Conservation (phyloP, 2,888 invertebrate species). For the Synergus laeviventris region DNA sequence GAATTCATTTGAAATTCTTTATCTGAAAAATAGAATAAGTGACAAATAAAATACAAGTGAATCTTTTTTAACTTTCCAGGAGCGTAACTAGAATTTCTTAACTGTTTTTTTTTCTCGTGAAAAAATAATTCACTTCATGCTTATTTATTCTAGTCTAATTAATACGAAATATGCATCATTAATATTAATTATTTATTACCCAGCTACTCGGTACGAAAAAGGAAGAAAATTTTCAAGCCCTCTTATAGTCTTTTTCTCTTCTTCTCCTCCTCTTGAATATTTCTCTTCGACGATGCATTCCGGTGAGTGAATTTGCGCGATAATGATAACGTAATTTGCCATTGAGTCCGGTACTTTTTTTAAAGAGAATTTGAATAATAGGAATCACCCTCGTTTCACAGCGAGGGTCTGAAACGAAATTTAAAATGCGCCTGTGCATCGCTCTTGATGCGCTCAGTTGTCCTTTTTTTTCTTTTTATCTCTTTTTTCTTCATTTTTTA, state of each 20-base stretch:
- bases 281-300: constrained; percentile 30
- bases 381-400: constrained; percentile 33
- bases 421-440: constrained; percentile 40
- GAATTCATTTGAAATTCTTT: constrained; percentile 25
- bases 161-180: constrained; percentile 11
- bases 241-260: not conserved
- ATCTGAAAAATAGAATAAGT: constrained; percentile 10
- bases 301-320: constrained; percentile 35
- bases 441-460: constrained; percentile 37
- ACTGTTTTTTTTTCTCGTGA: not conserved
- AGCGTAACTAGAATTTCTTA: not conserved
- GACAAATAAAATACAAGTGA: not conserved
- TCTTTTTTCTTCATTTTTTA: not conserved
- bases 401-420: constrained; percentile 47
- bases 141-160: constrained; percentile 15
- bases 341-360: constrained; percentile 39
- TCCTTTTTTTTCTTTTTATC: constrained; percentile 18
- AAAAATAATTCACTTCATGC: constrained; percentile 2
- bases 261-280: constrained; percentile 31
- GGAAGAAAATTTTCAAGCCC: not conserved
- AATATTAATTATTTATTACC: constrained; percentile 22
- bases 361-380: constrained; percentile 40
- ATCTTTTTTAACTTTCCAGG: not conserved
- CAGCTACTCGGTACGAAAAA: not conserved
- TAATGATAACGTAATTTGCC: constrained; percentile 40